Base-by-base conservation (phyloP, 1,140 invertebrate genomes). In the Drosophila persimilis region DNA sequence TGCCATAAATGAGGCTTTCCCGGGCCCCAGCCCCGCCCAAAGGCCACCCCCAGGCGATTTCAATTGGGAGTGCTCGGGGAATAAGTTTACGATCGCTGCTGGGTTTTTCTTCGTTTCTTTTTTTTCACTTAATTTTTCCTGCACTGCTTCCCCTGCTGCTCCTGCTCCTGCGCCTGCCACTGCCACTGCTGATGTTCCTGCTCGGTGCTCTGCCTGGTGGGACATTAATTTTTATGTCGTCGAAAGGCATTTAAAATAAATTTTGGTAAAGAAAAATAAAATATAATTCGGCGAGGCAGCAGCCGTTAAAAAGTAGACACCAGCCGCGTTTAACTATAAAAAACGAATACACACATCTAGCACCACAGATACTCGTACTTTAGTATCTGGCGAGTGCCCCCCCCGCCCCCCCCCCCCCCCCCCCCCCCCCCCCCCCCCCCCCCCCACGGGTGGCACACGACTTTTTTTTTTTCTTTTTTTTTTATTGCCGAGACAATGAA, bases 291-390 rank as follows among this genome's bases (percentile, higher is more conserved):
- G 45, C 56, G 24, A 51, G 20, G 51, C 51, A 31, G 45, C 17
- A 51, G 63, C 69, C 65, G 51, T 69, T 69, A 69, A 69, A 69
- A 69, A 69, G 67, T 67, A 69, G 65, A 69, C 65, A 67, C 65
- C 65, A 69, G 65, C 65, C 63, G 65, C 48, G 65, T 69, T 69
- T 69, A 69, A 64, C 65, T 43, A 69, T 69, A 69, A 67, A 69
- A 60, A 55, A 51, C 13, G 44, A 46, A 45, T 20, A 55, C 48
- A 41, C 6, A 17, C 48, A 50, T 22, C 5, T 13, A 69, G 52
- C 15, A 35, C 4, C 44, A 52, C 41, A 69, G 47, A 48, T 55
- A 31, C 20, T 20, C 6, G 26, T 26, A 11, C 41, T 66, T 65
- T 29, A 39, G 65, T 59, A 58, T 64, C 39, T 26, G 11, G 15